phyloP scores from a whole-genome alignment of 2,113 vertebrate species.

The Tragelaphus scriptus region DNA sequence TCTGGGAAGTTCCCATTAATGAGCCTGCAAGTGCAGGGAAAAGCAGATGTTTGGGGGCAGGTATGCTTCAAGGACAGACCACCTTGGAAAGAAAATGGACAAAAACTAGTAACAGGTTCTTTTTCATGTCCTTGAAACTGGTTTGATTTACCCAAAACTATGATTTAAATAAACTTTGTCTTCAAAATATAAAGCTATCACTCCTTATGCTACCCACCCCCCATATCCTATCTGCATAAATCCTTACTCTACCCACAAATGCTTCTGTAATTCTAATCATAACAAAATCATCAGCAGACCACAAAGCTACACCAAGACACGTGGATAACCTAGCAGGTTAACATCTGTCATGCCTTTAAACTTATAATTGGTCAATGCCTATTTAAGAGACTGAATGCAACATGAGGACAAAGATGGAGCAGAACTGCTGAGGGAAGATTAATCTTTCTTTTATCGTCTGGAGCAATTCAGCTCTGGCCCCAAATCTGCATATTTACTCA shows the following conservation, averaged over 20 bases:
- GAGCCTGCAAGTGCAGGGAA: conserved; percentile 8
- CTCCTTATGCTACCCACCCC: background rate
- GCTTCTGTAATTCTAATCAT: background rate
- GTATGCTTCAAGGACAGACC: conserved; percentile 27
- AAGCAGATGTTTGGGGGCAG: background rate
- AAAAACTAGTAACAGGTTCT: background rate
- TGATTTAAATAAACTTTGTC: background rate
- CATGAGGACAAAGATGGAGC: background rate
- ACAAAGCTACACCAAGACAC: background rate
- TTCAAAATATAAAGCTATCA: background rate
- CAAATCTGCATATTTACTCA: background rate
- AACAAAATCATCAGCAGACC: background rate
- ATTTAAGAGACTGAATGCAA: background rate
- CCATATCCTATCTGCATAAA: background rate
- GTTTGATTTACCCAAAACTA: background rate
- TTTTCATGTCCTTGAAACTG: background rate
- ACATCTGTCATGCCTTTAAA: background rate
- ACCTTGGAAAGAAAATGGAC: background rate
- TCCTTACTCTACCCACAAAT: background rate
- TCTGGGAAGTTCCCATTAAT: conserved; percentile 58
- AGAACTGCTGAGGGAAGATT: background rate
- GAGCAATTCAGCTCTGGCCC: background rate
- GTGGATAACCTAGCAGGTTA: background rate
- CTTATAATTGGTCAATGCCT: background rate
- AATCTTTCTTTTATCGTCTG: background rate